A percentile compares a stretch with the other conserved stretches of the same genome.
phyloP scores from a whole-genome alignment of 2,888 invertebrate species.

The Drosophila demipolita region DNA sequence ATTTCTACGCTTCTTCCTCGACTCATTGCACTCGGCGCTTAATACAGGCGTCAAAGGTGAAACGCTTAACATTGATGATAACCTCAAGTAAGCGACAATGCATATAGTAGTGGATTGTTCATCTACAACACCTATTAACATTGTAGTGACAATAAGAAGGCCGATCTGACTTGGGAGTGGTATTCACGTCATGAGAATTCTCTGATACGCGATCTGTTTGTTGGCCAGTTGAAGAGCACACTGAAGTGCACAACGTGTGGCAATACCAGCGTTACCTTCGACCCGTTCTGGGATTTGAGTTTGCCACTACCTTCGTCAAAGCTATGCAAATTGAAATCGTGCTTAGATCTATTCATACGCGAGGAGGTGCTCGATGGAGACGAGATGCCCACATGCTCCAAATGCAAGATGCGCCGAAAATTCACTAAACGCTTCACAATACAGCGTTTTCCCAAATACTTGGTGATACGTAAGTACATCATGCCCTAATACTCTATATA shows the following conservation, averaged over 20 bases:
- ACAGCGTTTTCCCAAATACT: slow-evolving; percentile 96
- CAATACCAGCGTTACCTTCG: slow-evolving; percentile 96
- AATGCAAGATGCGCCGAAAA: slow-evolving; percentile 95
- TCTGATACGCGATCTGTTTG: slow-evolving; percentile 95
- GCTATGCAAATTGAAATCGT: slow-evolving; percentile 92
- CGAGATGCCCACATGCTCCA: slow-evolving; percentile 97
- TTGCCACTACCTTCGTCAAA: slow-evolving; percentile 93
- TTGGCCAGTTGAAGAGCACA: slow-evolving; percentile 96
- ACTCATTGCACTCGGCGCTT: slow-evolving; percentile 96
- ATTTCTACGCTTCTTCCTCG: slow-evolving; percentile 93
- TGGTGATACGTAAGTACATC: slow-evolving; percentile 90
- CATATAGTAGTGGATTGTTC: no score
- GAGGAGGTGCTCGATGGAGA: slow-evolving; percentile 97
- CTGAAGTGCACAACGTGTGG: slow-evolving; percentile 95
- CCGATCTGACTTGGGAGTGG: slow-evolving; percentile 94
- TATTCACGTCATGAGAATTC: slow-evolving; percentile 95
- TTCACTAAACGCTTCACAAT: slow-evolving; percentile 97
- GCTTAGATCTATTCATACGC: slow-evolving; percentile 94
- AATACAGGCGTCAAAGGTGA: slow-evolving; percentile 91
- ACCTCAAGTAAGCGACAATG: slow-evolving; percentile 87
- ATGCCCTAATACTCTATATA: not conserved
- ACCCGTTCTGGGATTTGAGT: slow-evolving; percentile 97
- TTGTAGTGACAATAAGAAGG: slow-evolving; percentile 92
- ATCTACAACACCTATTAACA: not conserved
- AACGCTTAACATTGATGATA: slow-evolving; percentile 92